phyloP scores from a whole-genome alignment of 2,797 vertebrate genomes.

The Crossoptilon crossoptilon region DNA sequence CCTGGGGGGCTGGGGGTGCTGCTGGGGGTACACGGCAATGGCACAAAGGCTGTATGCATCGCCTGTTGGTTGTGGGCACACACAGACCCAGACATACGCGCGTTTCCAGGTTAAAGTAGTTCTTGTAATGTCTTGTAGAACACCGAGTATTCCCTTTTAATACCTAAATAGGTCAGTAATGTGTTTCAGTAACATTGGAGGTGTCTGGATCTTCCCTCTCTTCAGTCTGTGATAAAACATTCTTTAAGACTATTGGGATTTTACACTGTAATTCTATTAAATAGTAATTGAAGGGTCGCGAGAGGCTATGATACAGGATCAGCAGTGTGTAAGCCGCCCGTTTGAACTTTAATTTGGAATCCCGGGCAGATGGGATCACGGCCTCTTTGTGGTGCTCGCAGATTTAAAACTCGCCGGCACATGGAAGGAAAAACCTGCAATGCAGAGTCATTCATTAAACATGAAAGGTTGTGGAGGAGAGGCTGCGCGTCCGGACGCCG shows the following conservation, averaged over 20 bases:
- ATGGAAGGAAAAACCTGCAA: constrained; percentile 75
- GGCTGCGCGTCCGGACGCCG: constrained; percentile 45
- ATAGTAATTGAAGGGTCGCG: constrained; percentile 85
- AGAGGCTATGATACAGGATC: constrained; percentile 86
- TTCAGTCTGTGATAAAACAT: constrained; percentile 73
- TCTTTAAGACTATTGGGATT: constrained; percentile 82
- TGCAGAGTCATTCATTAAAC: constrained; percentile 83
- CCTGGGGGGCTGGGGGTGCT: background rate
- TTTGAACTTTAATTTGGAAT: constrained; percentile 86
- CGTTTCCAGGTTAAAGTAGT: constrained; percentile 55
- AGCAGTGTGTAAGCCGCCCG: constrained; percentile 80
- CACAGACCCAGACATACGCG: background rate
- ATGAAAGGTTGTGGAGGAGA: constrained; percentile 73
- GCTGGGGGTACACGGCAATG: background rate
- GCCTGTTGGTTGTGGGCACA: background rate
- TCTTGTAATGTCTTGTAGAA: constrained; percentile 70
- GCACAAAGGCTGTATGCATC: background rate
- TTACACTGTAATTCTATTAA: constrained; percentile 87
- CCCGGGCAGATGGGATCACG: constrained; percentile 85
- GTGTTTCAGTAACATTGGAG: constrained; percentile 59
- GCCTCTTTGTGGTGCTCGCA: constrained; percentile 78
- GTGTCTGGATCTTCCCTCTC: constrained; percentile 62
- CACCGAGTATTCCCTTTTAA: constrained; percentile 56
- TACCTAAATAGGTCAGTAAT: constrained; percentile 70
- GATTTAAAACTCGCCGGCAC: constrained; percentile 75